phyloP scores from a whole-genome alignment of 2,797 vertebrate genomes.

The Leptodactylus fallax region DNA sequence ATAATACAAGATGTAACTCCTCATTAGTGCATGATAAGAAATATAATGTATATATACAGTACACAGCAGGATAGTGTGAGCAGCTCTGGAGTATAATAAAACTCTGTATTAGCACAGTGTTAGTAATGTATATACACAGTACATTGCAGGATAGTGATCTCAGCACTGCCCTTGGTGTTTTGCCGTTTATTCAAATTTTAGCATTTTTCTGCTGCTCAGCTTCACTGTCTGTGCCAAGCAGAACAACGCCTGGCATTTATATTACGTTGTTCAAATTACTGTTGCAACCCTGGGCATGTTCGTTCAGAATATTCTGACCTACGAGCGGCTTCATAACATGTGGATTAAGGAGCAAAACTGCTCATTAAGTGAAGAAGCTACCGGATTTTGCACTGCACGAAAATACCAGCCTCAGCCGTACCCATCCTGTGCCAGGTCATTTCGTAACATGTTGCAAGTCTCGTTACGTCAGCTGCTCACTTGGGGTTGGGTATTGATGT shows the following conservation, averaged over 20 bases:
- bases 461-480: background rate
- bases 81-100: constrained; percentile 9
- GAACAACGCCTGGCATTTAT: constrained; percentile 31
- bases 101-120: background rate
- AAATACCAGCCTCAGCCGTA: constrained; percentile 9
- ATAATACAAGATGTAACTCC: constrained; percentile 7
- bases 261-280: background rate
- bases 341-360: background rate
- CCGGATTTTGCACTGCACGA: background rate
- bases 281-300: constrained; percentile 46
- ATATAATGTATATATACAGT: background rate
- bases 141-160: background rate
- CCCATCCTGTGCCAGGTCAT: background rate
- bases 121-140: constrained; percentile 1
- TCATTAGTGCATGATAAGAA: background rate
- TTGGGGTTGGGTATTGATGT: background rate
- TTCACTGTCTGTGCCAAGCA: constrained; percentile 21
- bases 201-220: background rate
- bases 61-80: background rate
- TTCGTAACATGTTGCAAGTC: background rate
- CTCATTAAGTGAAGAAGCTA: background rate
- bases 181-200: background rate
- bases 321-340: background rate
- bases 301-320: background rate
- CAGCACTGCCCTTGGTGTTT: background rate